Evolutionary conservation across 2,888 invertebrate genomes (phyloP), one percentile per base, ranked within the genome.

Genomic region (Apoda limacodes): DNA sequence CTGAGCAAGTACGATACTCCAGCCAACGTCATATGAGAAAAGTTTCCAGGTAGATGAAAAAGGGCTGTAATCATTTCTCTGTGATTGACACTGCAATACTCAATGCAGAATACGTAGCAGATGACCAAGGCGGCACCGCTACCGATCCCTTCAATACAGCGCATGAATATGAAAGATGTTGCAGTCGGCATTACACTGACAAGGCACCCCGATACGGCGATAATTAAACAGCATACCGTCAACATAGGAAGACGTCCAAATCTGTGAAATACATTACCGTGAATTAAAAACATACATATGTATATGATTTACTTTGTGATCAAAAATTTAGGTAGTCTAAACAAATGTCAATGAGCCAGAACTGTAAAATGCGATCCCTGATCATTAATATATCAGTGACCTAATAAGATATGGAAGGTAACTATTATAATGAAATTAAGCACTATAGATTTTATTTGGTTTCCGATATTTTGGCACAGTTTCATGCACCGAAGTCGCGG

Each of bases 121-220:
- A 65, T 63, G n/a, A 75, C 65, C 5, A 74, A 53, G 3, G 62
- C 49, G 0, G 72, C 74, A 0, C 71, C 74, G 0, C 54, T 41
- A 0, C 69, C 69, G 1, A 65, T 39, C 2, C 75, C 74, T 51
- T 75, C 68, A 2, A 74, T 30, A 22, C 52, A 55, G 2, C 71
- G 52, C 51, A 68, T 63, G 25, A 60, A 32, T n/a, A 50, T 60
- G 30, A 55, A 69, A 0, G 53, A 25, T 3, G 41, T 26, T 2
- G 46, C 40, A 1, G 47, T 50, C 0, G 71, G 68, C 69, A 69
- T 68, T 0, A 46, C 22, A 20, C 42, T 46, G 1, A 66, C 54
- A 0, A 71, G 39, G 29, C 56, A 60, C 5, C 72, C 72, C 4
- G 60, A 43, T 10, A 56, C 12, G 1, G 50, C 57, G 0, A 64